These are phyloP conservation scores for Umimayanthus chanpuru DNA, from an alignment of 92 coral and sea anemone genomes.

Conservation along the genomic window DNA sequence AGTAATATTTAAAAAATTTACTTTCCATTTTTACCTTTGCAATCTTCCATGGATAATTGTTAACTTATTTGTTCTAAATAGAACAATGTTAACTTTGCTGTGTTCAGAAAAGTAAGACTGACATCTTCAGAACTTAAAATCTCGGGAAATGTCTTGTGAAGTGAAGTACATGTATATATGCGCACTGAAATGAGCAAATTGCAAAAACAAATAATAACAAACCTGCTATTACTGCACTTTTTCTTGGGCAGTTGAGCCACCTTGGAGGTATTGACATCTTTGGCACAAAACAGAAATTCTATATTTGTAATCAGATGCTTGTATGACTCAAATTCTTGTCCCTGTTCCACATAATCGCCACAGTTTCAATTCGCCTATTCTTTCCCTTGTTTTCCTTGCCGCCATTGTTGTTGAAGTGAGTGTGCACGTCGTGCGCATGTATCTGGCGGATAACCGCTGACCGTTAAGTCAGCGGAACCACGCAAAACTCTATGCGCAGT, in stretches of 20 bases:
- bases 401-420: constrained; percentile 18
- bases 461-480: constrained; percentile 6
- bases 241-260: constrained; percentile 96
- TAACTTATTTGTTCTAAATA: too few relatives aligned
- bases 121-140: not conserved
- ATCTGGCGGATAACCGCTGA: not conserved
- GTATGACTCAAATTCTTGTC: not conserved
- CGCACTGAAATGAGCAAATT: not conserved
- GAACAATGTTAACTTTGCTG: not conserved
- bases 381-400: not conserved
- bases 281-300: not conserved
- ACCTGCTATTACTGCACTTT: constrained; percentile 94
- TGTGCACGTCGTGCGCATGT: not conserved
- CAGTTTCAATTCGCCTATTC: not conserved
- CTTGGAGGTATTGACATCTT: constrained; percentile 91
- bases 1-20: too few relatives aligned
- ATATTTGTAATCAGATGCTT: not conserved
- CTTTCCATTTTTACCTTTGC: too few relatives aligned
- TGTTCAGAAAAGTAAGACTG: not conserved
- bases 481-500: constrained; percentile 27
- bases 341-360: not conserved
- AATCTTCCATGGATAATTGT: too few relatives aligned
- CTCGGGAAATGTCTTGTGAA: not conserved
- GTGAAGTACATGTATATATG: not conserved
- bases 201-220: not conserved